phyloP scores from a whole-genome alignment of 2,888 invertebrate genomes.

The Pseudoips prasinana region DNA sequence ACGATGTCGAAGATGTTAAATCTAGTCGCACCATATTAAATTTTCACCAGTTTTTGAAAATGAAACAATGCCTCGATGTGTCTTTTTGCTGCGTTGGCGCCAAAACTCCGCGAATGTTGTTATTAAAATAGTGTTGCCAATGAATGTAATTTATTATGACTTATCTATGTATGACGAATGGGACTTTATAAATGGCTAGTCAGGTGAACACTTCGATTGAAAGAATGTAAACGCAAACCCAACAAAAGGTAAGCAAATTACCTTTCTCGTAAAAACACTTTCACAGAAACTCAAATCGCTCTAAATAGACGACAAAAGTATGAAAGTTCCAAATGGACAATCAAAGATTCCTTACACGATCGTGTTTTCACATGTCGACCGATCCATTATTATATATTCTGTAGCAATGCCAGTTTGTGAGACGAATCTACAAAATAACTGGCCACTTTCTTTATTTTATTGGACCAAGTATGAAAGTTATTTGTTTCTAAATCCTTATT shows the following conservation, averaged over 20 bases:
- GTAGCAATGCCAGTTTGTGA: constrained; percentile 48
- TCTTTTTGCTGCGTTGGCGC: too few species aligned
- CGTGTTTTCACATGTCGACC: constrained; percentile 60
- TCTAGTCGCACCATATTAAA: too few species aligned
- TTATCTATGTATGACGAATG: neutral
- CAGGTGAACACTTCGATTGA: too few species aligned
- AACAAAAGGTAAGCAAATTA: neutral
- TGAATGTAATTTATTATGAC: too few species aligned
- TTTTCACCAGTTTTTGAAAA: too few species aligned
- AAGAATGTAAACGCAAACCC: neutral
- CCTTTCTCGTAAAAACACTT: constrained; percentile 15
- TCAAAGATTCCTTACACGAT: constrained; percentile 57
- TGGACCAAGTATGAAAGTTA: constrained; percentile 31
- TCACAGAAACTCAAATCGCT: constrained; percentile 16
- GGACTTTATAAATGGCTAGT: too few species aligned
- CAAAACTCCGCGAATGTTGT: too few species aligned
- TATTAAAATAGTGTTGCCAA: too few species aligned
- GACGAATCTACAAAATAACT: constrained; percentile 42
- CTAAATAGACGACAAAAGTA: constrained; percentile 27
- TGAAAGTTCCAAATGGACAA: constrained; percentile 35
- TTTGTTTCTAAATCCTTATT: constrained; percentile 11
- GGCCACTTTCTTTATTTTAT: constrained; percentile 50
- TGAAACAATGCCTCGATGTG: too few species aligned
- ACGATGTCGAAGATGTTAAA: too few species aligned
- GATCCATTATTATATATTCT: constrained; percentile 61